Percentiles rank a stretch among this genome's conserved stretches.
These are phyloP conservation scores for Caenorhabditis drosophilae DNA, from an alignment of 2,888 invertebrate species.

Conservation along the genomic window DNA sequence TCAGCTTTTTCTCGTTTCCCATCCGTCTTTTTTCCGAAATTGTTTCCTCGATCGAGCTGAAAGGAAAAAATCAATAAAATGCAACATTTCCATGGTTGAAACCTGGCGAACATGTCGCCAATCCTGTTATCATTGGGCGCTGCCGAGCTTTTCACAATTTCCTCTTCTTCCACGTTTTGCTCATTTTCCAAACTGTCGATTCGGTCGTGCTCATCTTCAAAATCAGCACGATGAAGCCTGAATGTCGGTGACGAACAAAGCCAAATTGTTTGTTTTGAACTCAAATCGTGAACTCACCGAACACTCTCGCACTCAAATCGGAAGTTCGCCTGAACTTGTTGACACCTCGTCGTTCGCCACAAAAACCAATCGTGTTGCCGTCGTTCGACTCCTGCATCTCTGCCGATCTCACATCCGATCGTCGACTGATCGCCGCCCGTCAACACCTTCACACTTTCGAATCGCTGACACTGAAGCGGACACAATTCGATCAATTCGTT, in stretches of 20 bases:
- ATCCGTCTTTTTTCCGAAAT: too few species aligned
- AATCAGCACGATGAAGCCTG: neutral
- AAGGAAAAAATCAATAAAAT: too few species aligned
- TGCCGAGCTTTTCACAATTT: neutral
- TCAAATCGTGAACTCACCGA: too few species aligned
- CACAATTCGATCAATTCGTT: conserved; percentile 27
- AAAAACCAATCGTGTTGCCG: conserved; percentile 37
- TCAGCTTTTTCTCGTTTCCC: neutral
- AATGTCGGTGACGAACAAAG: too few species aligned
- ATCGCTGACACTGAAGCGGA: conserved; percentile 26
- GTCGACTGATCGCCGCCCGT: neutral
- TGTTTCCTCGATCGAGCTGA: too few species aligned
- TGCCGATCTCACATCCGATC: neutral
- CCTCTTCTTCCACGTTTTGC: neutral
- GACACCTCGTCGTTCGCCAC: conserved; percentile 28
- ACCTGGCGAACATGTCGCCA: too few species aligned
- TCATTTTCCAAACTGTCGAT: too few species aligned
- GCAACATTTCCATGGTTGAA: too few species aligned
- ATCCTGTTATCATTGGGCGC: too few species aligned
- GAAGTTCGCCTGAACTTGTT: conserved; percentile 19
- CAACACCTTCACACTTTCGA: conserved; percentile 15
- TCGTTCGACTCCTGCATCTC: conserved; percentile 31
- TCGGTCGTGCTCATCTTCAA: too few species aligned
- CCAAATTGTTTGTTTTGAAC: too few species aligned
- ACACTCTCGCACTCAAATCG: conserved; percentile 22